These are phyloP conservation scores for Oconnorella tubifera DNA, from an alignment of 2,888 invertebrate species.

Conservation along the genomic window DNA sequence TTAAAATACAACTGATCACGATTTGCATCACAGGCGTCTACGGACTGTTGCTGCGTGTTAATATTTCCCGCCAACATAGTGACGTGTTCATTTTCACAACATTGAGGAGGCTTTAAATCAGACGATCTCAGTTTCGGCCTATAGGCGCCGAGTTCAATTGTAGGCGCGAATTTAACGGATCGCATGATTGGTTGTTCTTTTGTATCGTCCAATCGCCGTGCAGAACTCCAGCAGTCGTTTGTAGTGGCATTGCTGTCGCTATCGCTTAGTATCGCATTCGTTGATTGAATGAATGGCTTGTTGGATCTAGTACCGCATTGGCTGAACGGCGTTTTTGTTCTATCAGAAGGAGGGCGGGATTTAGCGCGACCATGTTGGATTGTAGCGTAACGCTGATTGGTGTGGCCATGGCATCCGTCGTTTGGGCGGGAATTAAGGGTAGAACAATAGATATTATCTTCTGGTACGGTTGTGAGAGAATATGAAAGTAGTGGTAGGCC, in stretches of 20 bases:
- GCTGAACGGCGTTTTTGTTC: not conserved
- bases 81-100: not conserved
- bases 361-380: not conserved
- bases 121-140: not conserved
- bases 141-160: not conserved
- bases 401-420: not conserved
- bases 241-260: no score
- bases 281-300: not conserved
- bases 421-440: not conserved
- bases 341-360: not conserved
- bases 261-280: not conserved
- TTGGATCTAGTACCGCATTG: not conserved
- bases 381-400: not conserved
- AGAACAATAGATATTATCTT: constrained; percentile 1
- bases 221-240: no score
- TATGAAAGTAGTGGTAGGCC: not conserved
- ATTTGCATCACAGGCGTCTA: not conserved
- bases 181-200: no score
- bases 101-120: no score
- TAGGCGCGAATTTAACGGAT: not conserved
- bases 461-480: constrained; percentile 3
- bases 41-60: not conserved
- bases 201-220: no score
- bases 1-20: not conserved
- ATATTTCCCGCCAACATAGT: not conserved